Evolutionary conservation across 1,140 invertebrate species (phyloP).

Genomic region (Drosophila burlai): DNA sequence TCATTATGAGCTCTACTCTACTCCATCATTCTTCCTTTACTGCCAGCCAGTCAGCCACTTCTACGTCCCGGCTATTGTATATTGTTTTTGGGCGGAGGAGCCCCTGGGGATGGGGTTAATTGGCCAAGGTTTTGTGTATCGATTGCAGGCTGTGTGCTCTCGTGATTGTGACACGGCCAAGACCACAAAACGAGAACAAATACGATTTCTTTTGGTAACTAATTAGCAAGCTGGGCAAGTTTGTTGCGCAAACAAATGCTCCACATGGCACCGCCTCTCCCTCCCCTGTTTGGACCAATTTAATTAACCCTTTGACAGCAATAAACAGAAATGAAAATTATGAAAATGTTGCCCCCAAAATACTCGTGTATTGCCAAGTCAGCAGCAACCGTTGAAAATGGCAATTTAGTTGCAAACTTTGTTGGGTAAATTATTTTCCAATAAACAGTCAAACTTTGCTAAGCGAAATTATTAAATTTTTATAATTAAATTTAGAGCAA

Average conservation of each 20-base stretch:
- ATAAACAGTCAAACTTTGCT: background rate
- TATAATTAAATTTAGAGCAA: background rate
- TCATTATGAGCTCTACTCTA: conserved; percentile 63
- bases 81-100: conserved; percentile 39
- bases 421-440: conserved; percentile 4
- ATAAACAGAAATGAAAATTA: conserved; percentile 56
- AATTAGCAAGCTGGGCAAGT: conserved; percentile 65
- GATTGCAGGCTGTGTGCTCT: conserved; percentile 26
- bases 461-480: background rate
- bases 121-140: conserved; percentile 58
- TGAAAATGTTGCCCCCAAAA: conserved; percentile 32
- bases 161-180: conserved; percentile 56
- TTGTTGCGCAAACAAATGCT: conserved; percentile 41
- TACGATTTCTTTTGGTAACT: conserved; percentile 74
- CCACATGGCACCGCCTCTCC: background rate
- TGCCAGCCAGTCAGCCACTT: conserved; percentile 12
- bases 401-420: conserved; percentile 12
- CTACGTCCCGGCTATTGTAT: conserved; percentile 24
- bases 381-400: conserved; percentile 20
- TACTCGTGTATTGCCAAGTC: conserved; percentile 19
- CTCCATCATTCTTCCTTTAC: conserved; percentile 61
- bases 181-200: conserved; percentile 59
- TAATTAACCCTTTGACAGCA: conserved; percentile 58
- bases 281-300: background rate
- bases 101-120: conserved; percentile 39